phyloP scores from a whole-genome alignment of 2,113 vertebrate species.

The Lophotis ruficrista region DNA sequence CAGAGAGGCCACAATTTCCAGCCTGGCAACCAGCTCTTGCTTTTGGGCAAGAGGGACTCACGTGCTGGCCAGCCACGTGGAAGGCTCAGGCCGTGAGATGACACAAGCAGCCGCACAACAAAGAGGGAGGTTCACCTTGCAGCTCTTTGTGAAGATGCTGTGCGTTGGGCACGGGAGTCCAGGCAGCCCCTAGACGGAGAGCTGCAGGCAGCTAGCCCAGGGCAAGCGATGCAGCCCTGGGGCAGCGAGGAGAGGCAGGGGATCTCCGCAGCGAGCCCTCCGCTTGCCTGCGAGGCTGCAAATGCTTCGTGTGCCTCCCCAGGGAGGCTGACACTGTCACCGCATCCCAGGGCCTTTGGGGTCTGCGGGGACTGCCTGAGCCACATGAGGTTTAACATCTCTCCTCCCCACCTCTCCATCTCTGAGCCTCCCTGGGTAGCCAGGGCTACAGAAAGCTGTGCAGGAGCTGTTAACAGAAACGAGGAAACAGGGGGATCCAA shows the following conservation, averaged over 20 bases:
- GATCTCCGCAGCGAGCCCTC: neutral
- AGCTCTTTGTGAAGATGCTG: neutral
- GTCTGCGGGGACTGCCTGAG: neutral
- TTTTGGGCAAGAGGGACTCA: neutral
- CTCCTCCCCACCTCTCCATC: neutral
- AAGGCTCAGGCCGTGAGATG: neutral
- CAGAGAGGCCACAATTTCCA: neutral
- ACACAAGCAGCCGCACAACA: neutral
- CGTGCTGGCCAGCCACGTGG: neutral
- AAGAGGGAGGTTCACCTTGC: neutral
- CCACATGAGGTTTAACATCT: accelerated
- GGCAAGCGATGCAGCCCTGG: neutral
- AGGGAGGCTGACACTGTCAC: neutral
- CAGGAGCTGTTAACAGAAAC: neutral
- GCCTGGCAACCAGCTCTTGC: neutral
- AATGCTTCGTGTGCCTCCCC: neutral
- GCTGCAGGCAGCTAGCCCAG: neutral
- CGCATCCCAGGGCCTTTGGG: neutral
- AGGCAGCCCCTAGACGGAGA: neutral
- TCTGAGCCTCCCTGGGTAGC: neutral
- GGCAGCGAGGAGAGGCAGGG: neutral
- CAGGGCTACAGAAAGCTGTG: neutral
- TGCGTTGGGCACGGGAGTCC: neutral
- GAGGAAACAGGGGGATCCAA: neutral
- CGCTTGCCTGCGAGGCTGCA: neutral